Base-by-base conservation (phyloP, 2,797 vertebrate species). In the Enteromius radiatus region DNA sequence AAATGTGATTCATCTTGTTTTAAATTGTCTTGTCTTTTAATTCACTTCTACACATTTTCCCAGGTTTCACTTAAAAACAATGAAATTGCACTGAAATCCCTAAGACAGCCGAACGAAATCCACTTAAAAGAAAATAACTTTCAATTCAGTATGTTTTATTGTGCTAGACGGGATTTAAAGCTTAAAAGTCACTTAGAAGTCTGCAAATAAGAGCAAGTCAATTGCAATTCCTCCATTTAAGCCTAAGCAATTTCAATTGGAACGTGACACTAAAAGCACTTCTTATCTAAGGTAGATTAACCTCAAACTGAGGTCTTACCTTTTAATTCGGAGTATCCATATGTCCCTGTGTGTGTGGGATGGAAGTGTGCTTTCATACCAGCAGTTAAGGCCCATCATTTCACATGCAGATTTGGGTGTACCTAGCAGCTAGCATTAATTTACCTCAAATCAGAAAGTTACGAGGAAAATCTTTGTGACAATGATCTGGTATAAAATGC, bases 251-350 rank as follows among this genome's bases (percentile, higher is more conserved):
- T 74, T 80, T 83, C 61, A 65, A 21, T 26, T 73, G 59, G 76
- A 83, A 75, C 26, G 17, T 84, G 76, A 74, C 78, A 68, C 77
- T 75, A 67, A 80, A 84, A 75, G 85, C 64, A 71, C 56, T 76
- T 49, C 68, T 84, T 75, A 82, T 28, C 79, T 43, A 75, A 79
- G 54, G 64, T 70, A 70, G 85, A 86, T 86, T 86, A 86, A 82
- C 85, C 80, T 84, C 28, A 38, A 74, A 84, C 12, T 45, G 17
- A 84, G 65, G 63, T 63, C 76, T 76, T 56, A 77, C 67, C 69
- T 81, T 82, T 71, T 81, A 41, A 68, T 17, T 75, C 41, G 4
- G 59, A 38, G 23, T 43, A 33, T 21, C 28, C 28, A 2, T 45
- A 33, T 43, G 45, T 17, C 45, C 12, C n/a, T 7, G 10, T 67